Conservation (phyloP, 1,140 invertebrate species). For the Vollenhovia emeryi region DNA sequence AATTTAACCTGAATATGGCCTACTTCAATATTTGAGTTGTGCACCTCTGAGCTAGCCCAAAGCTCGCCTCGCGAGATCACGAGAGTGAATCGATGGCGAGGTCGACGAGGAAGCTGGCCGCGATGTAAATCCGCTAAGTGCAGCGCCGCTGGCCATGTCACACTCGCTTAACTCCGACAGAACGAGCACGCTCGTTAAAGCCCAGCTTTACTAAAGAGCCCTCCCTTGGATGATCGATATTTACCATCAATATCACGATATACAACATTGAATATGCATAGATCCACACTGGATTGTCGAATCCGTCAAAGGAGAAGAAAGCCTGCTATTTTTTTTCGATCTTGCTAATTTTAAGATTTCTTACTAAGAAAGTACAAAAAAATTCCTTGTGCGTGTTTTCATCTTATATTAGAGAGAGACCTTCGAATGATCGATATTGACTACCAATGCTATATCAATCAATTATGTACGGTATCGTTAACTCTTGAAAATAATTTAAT, state of each 20-base stretch:
- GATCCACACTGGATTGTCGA: neutral
- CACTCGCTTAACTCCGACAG: conserved; percentile 56
- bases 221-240: conserved; percentile 15
- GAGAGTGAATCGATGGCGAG: conserved; percentile 39
- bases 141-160: conserved; percentile 44
- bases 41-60: conserved; percentile 42
- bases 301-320: neutral
- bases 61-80: conserved; percentile 48
- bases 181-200: conserved; percentile 57
- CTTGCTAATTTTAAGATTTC: neutral
- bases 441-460: neutral
- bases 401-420: neutral
- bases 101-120: conserved; percentile 47
- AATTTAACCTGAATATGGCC: conserved; percentile 29
- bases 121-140: conserved; percentile 59
- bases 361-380: neutral
- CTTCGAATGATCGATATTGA: neutral
- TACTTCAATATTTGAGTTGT: conserved; percentile 29
- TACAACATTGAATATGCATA: neutral
- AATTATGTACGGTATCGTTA: neutral
- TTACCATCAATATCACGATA: conserved; percentile 26
- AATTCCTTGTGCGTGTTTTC: neutral
- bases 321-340: neutral
- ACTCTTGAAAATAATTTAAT: neutral
- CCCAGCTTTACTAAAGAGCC: conserved; percentile 41